Evolutionary conservation across 2,797 vertebrate genomes (phyloP).

Genomic region (Sardinella longiceps): DNA sequence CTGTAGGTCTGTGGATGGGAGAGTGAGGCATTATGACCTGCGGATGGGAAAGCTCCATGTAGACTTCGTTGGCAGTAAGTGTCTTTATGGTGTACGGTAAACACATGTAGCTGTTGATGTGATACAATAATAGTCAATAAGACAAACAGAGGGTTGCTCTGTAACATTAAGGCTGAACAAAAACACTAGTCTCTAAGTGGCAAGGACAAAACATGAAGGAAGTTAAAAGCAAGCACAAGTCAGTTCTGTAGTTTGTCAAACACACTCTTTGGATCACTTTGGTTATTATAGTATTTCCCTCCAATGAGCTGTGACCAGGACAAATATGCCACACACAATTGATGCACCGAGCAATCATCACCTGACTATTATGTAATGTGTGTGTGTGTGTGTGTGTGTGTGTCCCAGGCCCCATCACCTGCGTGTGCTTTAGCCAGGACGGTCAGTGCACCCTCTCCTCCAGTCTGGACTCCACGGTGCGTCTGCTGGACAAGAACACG

Average conservation of each 20-base stretch:
- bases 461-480: conserved; percentile 85
- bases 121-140: neutral
- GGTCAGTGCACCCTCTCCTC: conserved; percentile 87
- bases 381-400: conserved; percentile 2
- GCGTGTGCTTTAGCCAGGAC: conserved; percentile 92
- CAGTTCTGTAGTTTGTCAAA: no score
- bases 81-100: neutral
- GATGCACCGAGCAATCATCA: no score
- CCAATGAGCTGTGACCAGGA: no score
- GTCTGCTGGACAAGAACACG: conserved; percentile 91
- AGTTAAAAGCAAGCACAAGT: no score
- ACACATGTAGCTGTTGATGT: neutral
- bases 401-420: conserved; percentile 86
- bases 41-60: conserved; percentile 85
- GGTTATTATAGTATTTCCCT: no score
- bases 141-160: neutral
- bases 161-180: neutral
- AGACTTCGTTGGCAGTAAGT: conserved; percentile 89
- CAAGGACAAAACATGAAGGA: no score
- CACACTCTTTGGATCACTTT: no score
- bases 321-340: neutral
- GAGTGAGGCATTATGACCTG: conserved; percentile 89
- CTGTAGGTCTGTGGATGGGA: conserved; percentile 55
- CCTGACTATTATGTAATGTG: no score
- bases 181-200: no score